These are phyloP conservation scores for Rhinatrema bivittatum DNA, from an alignment of 2,797 vertebrate genomes.

Conservation along the genomic window DNA sequence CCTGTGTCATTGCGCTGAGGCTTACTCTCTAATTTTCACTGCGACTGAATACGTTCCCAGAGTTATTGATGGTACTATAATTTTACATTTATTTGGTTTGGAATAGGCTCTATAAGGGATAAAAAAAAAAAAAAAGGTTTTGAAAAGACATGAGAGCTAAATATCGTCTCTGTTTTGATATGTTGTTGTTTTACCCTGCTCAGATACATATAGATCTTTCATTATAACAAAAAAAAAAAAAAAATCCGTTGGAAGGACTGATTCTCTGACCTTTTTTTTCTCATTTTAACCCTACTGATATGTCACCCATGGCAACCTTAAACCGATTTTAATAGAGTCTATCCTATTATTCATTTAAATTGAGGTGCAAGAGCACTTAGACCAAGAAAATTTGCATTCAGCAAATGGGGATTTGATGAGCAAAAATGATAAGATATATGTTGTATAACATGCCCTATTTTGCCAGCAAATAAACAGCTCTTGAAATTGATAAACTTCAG, in stretches of 20 bases:
- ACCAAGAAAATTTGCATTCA: slow-evolving; percentile 74
- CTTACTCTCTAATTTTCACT: slow-evolving; percentile 54
- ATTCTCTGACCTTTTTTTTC: slow-evolving; percentile 70
- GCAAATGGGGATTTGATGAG: slow-evolving; percentile 79
- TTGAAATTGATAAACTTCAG: slow-evolving; percentile 79
- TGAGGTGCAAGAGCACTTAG: slow-evolving; percentile 77
- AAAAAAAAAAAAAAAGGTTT: slow-evolving; percentile 17
- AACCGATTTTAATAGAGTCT: slow-evolving; percentile 76
- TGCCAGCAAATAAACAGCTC: slow-evolving; percentile 75
- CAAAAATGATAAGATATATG: slow-evolving; percentile 79
- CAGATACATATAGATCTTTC: slow-evolving; percentile 56
- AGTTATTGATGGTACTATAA: slow-evolving; percentile 55
- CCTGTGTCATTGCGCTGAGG: slow-evolving; percentile 33
- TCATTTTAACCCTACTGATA: slow-evolving; percentile 75
- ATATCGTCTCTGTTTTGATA: slow-evolving; percentile 54
- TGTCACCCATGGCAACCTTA: slow-evolving; percentile 77
- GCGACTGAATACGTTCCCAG: slow-evolving; percentile 46
- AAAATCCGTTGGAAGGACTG: slow-evolving; percentile 61
- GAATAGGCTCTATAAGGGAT: slow-evolving; percentile 5
- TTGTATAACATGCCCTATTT: slow-evolving; percentile 78
- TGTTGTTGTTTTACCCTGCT: slow-evolving; percentile 52
- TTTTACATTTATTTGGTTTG: slow-evolving; percentile 51
- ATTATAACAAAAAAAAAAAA: slow-evolving; percentile 62
- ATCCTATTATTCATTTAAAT: slow-evolving; percentile 79
- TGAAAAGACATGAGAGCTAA: slow-evolving; percentile 38